Conservation (phyloP, 2,888 invertebrate genomes). For the Lydus trimaculatus region DNA sequence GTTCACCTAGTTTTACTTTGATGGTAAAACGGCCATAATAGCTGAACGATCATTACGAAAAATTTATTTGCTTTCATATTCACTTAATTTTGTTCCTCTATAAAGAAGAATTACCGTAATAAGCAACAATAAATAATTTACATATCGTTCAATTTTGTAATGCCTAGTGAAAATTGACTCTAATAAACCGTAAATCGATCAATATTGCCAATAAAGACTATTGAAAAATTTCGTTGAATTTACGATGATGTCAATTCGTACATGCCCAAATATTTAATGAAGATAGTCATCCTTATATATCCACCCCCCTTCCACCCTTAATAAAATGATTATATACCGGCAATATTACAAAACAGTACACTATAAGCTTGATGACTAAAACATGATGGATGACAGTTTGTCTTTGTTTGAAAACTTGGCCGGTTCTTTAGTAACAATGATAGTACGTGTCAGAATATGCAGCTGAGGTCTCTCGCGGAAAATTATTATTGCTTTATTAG, state of each 20-base stretch:
- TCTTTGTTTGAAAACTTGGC: constrained; percentile 7
- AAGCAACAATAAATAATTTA: too few species aligned
- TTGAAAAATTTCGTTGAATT: background rate
- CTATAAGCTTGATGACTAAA: background rate
- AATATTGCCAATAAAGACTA: too few species aligned
- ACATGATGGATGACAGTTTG: constrained; percentile 3
- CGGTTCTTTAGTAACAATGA: background rate
- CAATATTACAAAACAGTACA: background rate
- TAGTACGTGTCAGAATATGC: constrained; percentile 5
- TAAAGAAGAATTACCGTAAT: too few species aligned
- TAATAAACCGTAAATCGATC: too few species aligned
- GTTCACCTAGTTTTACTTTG: too few species aligned
- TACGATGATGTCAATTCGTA: background rate
- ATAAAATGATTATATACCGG: background rate
- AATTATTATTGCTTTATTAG: constrained; percentile 9
- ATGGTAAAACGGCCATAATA: too few species aligned
- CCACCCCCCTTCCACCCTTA: background rate
- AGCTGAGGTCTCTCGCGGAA: background rate
- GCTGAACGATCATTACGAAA: too few species aligned
- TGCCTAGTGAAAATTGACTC: too few species aligned
- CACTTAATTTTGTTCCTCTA: too few species aligned
- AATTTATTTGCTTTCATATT: too few species aligned
- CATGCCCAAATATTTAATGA: too few species aligned
- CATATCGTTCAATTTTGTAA: too few species aligned
- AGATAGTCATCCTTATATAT: background rate